Evolutionary conservation across 1,140 invertebrate species (phyloP).

Genomic region (Dendroctonus ponderosae): DNA sequence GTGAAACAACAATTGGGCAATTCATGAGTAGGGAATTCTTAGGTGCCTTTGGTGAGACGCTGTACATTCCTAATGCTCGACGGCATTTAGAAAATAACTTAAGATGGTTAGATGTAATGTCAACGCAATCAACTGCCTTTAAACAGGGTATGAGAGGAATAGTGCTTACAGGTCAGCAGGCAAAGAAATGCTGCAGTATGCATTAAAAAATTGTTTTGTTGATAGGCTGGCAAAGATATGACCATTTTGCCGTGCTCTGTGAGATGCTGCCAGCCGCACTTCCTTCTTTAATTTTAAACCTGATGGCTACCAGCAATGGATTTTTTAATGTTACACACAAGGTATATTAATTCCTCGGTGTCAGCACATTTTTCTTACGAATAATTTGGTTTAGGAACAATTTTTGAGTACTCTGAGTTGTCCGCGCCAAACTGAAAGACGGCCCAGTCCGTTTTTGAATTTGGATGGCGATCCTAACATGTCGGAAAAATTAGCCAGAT

Average conservation of each 20-base stretch:
- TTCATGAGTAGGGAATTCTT: background rate
- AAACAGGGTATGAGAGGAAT: conserved; percentile 63
- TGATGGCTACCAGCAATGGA: conserved; percentile 61
- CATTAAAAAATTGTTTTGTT: background rate
- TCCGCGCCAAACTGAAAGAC: conserved; percentile 42
- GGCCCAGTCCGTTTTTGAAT: conserved; percentile 52
- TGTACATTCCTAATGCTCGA: conserved; percentile 66
- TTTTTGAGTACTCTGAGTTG: conserved; percentile 60
- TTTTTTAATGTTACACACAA: conserved; percentile 61
- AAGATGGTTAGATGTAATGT: conserved; percentile 65
- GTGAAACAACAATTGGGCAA: no score
- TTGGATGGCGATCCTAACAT: conserved; percentile 60
- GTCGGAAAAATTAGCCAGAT: conserved; percentile 60
- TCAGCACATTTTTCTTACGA: background rate
- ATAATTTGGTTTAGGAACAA: conserved; percentile 40
- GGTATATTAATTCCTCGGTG: background rate
- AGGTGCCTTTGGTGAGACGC: conserved; percentile 78
- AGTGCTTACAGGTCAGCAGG: conserved; percentile 60
- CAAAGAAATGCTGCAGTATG: background rate
- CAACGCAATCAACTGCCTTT: conserved; percentile 47
- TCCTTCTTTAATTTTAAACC: conserved; percentile 65
- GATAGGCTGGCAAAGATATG: conserved; percentile 75
- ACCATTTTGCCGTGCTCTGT: conserved; percentile 90
- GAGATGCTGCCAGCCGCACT: conserved; percentile 84
- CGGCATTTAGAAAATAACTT: conserved; percentile 72